phyloP scores from a whole-genome alignment of 2,797 vertebrate species.

The Tragelaphus eurycerus region DNA sequence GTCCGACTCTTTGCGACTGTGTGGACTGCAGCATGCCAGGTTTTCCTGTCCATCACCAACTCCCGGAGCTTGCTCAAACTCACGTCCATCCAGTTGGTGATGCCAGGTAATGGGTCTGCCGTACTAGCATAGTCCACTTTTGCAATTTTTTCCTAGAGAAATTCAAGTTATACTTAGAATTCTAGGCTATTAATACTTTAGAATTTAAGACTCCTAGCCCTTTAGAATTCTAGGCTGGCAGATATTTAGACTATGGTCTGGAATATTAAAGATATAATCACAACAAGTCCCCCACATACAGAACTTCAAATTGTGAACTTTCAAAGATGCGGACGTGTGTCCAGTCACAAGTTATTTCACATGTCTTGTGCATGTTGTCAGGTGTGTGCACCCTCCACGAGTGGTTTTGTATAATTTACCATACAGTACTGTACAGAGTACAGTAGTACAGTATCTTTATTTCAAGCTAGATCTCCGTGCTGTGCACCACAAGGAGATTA shows the following conservation, averaged over 20 bases:
- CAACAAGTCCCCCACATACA: neutral
- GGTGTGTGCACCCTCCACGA: neutral
- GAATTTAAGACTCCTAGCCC: neutral
- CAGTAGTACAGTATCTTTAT: neutral
- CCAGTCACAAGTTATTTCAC: neutral
- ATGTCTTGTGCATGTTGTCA: neutral
- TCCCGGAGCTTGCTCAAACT: neutral
- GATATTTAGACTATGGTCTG: neutral
- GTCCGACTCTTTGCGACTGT: rapidly evolving
- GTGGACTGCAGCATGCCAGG: neutral
- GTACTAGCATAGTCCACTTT: neutral
- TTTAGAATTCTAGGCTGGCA: neutral
- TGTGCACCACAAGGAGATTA: neutral
- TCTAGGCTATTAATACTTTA: neutral
- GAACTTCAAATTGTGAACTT: neutral
- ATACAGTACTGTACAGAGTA: neutral
- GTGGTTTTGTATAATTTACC: neutral
- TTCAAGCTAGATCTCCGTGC: neutral
- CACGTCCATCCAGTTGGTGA: rapidly evolving
- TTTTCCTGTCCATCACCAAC: neutral
- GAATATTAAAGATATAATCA: neutral
- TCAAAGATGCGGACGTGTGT: neutral
- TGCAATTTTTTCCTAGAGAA: neutral
- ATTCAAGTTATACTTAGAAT: constrained; percentile 1
- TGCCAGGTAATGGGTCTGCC: neutral